phyloP scores from a whole-genome alignment of 2,113 vertebrate genomes.

The Burhinus oedicnemus region DNA sequence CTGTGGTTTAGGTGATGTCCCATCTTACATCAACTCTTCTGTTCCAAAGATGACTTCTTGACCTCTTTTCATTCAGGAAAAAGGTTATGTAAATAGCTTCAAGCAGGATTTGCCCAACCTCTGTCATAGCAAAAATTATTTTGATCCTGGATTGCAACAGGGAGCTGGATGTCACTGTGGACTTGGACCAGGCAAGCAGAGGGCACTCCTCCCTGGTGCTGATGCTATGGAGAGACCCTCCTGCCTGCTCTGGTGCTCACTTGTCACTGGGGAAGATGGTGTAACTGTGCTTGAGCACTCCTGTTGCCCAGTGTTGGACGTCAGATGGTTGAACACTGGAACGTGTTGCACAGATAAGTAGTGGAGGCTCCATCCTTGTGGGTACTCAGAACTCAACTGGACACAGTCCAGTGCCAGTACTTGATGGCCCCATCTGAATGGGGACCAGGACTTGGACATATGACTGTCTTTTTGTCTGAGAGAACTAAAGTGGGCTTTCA shows the following conservation, averaged over 20 bases:
- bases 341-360: background rate
- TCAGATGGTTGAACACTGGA: background rate
- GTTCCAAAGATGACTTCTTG: background rate
- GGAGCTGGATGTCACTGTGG: background rate
- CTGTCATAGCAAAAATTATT: background rate
- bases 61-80: background rate
- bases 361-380: background rate
- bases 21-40: background rate
- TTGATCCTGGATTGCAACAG: background rate
- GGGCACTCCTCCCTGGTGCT: background rate
- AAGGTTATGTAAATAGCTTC: background rate
- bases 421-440: background rate
- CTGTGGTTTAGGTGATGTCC: background rate
- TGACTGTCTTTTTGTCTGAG: background rate
- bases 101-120: background rate
- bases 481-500: background rate
- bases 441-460: background rate
- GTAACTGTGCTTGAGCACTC: background rate
- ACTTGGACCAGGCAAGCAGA: background rate
- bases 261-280: background rate
- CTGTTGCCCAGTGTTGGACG: background rate
- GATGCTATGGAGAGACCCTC: background rate
- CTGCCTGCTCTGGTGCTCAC: background rate
- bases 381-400: background rate
- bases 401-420: background rate